Percentiles rank a stretch among this genome's conserved stretches.
These are phyloP conservation scores for Stegophylla sp. DNA, from an alignment of 2,888 invertebrate genomes.

Conservation along the genomic window DNA sequence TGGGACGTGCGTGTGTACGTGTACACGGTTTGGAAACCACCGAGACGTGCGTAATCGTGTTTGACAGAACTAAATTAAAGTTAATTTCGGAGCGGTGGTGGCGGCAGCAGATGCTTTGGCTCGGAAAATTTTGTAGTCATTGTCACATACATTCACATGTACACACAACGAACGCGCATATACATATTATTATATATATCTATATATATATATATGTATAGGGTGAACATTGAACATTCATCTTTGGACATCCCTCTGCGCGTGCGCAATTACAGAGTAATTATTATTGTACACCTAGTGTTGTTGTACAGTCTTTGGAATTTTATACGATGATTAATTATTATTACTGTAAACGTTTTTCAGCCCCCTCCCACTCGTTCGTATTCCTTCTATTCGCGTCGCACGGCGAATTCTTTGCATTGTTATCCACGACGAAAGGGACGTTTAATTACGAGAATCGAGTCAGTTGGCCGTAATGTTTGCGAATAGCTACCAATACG, in stretches of 20 bases:
- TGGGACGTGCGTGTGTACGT: background rate
- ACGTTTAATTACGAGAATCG: conserved; percentile 22
- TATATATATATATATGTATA: background rate
- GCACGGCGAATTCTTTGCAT: background rate
- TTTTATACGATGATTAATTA: conserved; percentile 22
- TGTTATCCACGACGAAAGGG: background rate
- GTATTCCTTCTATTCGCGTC: too few relatives aligned
- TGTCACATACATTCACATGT: conserved; percentile 51
- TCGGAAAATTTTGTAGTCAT: conserved; percentile 55
- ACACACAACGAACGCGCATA: too few relatives aligned
- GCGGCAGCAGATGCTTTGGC: conserved; percentile 33
- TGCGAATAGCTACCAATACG: conserved; percentile 13
- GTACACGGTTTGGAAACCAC: conserved; percentile 36
- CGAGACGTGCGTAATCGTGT: conserved; percentile 51
- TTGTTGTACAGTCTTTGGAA: background rate
- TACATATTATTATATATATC: too few relatives aligned
- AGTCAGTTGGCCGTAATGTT: background rate
- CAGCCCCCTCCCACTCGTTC: background rate
- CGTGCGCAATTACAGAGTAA: background rate
- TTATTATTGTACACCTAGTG: background rate
- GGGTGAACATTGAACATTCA: conserved; percentile 7
- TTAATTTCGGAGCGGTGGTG: conserved; percentile 38
- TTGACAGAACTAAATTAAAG: conserved; percentile 58
- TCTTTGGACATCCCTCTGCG: background rate
- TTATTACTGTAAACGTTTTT: background rate